Evolutionary conservation across 2,113 vertebrate species (phyloP), one percentile per base, ranked within the genome.

Genomic region (Ochotona princeps): DNA sequence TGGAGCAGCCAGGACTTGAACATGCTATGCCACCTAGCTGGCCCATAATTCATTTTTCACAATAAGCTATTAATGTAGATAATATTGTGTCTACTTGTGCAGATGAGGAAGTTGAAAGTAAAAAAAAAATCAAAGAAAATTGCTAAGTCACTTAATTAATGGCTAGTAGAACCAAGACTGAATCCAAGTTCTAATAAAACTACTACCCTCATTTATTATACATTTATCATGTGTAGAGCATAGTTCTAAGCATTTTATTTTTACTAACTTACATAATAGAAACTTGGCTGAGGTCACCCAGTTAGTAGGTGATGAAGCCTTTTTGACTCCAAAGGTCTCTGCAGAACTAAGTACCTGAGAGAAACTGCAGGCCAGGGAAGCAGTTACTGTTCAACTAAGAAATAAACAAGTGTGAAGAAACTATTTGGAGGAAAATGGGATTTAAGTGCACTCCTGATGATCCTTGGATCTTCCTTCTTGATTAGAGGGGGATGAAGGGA

Each of bases 161-260:
- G 82, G 30, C n/a, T 47, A 70, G 51, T 69, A 69, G 21, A 60
- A 47, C 11, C 20, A 12, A 60, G 15, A 49, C 15, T 57, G 49
- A 92, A 72, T 51, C 49, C 79, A 83, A 20, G 74, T 79, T 79
- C 78, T 74, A 78, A 85, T 81, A 67, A 75, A 60, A 87, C 70
- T n/a, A 66, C 30, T 73, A 73, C 15, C 20, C 11, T 83, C 28
- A 83, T 89, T 93, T 88, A 54, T n/a, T 70, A 83, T 94, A 35
- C 6, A 65, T 15, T 65, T 83, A 70, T 44, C 51, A 38, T 90
- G 61, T 63, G 5, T 32, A 65, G 28, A 30, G 26, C 79, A 90
- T 54, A 35, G 60, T 91, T 73, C 11, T 75, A 88, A 84, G n/a
- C 20, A 85, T 78, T 89, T 35, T 76, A 28, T 76, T 89, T 96